These are phyloP conservation scores for Saccopteryx bilineata DNA, from an alignment of 2,113 vertebrate genomes.

Conservation along the genomic window DNA sequence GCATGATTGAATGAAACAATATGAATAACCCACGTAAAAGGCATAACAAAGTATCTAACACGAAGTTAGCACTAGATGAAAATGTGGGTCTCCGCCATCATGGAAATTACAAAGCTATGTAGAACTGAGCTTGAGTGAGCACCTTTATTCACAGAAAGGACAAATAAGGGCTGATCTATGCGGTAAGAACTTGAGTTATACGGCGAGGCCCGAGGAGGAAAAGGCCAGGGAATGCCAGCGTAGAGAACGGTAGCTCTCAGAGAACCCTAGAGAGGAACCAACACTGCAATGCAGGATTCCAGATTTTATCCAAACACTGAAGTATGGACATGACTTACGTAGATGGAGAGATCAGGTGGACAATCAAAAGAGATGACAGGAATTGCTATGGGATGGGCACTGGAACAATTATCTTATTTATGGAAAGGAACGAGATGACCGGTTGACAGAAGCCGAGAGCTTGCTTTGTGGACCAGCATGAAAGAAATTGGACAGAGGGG, in stretches of 20 bases:
- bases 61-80: neutral
- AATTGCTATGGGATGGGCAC: neutral
- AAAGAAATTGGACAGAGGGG: neutral
- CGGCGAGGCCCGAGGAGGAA: neutral
- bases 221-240: fast-evolving
- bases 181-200: neutral
- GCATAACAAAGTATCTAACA: neutral
- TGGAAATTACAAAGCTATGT: neutral
- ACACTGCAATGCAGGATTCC: neutral
- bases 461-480: neutral
- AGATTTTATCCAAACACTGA: neutral
- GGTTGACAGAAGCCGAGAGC: neutral
- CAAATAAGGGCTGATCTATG: neutral
- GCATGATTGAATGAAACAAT: neutral
- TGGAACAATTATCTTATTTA: neutral
- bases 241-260: neutral
- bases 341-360: neutral
- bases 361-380: neutral
- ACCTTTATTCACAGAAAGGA: neutral
- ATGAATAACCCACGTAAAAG: neutral
- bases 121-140: neutral
- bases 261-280: neutral
- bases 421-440: neutral
- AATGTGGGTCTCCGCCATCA: neutral
- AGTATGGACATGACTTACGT: neutral